phyloP scores from a whole-genome alignment of 92 coral and sea anemone species.

The Ricordea florida region DNA sequence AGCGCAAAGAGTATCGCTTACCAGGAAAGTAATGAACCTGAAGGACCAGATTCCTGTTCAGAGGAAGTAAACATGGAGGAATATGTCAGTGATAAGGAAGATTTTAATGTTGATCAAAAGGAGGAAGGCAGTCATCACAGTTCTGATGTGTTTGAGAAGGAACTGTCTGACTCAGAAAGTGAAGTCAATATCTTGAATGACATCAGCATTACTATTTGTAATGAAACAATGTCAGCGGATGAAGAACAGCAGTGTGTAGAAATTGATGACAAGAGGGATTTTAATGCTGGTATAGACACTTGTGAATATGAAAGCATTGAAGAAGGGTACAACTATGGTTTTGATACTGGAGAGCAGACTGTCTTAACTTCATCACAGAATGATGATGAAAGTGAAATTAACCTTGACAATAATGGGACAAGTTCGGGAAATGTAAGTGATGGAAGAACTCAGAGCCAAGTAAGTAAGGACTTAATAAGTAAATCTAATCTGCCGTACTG shows the following conservation, averaged over 20 bases:
- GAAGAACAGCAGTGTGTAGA: neutral
- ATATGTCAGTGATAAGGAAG: neutral
- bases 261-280: neutral
- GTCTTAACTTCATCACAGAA: constrained; percentile 9
- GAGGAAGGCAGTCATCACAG: neutral
- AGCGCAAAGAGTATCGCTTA: neutral
- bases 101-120: neutral
- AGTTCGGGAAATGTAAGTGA: no score
- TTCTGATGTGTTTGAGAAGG: constrained; percentile 2
- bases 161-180: constrained; percentile 19
- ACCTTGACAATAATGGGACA: no score
- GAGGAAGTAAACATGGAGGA: neutral
- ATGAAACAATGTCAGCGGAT: constrained; percentile 7
- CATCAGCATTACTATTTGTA: constrained; percentile 52
- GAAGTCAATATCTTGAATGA: constrained; percentile 36
- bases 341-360: neutral
- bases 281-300: neutral
- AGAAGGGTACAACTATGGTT: neutral
- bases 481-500: no score
- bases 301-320: neutral
- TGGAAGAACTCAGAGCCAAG: no score
- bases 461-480: no score
- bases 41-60: no score
- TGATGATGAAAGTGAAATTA: constrained; percentile 6
- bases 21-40: neutral